phyloP scores from a whole-genome alignment of 2,888 invertebrate genomes.

The Teleiodes luculella region DNA sequence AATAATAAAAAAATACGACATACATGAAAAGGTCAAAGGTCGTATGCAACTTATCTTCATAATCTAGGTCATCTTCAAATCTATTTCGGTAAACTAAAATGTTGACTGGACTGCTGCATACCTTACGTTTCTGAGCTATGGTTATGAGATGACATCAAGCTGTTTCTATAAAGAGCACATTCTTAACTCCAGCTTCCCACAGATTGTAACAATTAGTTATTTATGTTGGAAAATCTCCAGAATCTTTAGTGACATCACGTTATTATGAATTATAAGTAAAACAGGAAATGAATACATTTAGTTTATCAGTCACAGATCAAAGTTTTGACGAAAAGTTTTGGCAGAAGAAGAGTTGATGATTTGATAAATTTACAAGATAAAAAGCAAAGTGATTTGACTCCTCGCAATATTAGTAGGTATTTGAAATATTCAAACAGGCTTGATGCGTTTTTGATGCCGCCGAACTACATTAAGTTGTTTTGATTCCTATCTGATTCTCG shows the following conservation, averaged over 20 bases:
- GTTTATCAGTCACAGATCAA: not conserved
- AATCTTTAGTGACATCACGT: not conserved
- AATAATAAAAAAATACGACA: no score
- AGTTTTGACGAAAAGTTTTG: not conserved
- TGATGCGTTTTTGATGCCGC: constrained; percentile 18
- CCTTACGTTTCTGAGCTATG: not conserved
- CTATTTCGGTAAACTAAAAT: constrained; percentile 32
- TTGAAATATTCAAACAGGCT: not conserved
- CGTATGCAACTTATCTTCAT: no score
- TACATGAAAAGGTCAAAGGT: no score
- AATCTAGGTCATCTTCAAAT: not conserved
- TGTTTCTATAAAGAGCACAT: not conserved
- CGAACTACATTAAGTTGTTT: constrained; percentile 10
- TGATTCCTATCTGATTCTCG: constrained; percentile 10
- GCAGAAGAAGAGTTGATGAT: not conserved
- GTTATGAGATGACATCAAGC: not conserved
- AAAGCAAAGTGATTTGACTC: not conserved
- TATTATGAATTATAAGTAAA: not conserved
- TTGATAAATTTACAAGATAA: not conserved
- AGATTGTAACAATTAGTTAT: not conserved
- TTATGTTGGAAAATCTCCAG: not conserved
- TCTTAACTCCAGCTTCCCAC: not conserved
- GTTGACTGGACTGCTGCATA: constrained; percentile 27
- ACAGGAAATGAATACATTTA: not conserved
- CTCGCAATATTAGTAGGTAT: not conserved